phyloP scores from a whole-genome alignment of 2,113 vertebrate genomes.

The Upupa epops region DNA sequence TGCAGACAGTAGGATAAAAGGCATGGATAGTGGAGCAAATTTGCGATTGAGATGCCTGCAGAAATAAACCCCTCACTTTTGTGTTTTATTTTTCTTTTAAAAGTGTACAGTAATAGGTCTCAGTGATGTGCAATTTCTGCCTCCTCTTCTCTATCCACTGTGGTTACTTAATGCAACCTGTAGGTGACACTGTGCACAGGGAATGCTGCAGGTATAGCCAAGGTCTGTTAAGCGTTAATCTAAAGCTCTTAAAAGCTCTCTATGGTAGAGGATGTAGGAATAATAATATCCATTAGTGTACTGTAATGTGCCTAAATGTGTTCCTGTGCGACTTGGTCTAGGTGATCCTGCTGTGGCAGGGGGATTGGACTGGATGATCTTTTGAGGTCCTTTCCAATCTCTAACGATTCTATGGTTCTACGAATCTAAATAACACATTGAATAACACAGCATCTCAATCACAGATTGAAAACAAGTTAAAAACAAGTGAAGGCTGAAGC shows the following conservation, averaged over 20 bases:
- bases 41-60: neutral
- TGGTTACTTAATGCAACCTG: neutral
- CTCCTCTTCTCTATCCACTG: neutral
- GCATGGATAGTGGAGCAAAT: neutral
- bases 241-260: neutral
- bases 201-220: neutral
- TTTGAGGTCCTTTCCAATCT: too few relatives aligned
- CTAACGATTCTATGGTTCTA: too few relatives aligned
- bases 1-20: neutral
- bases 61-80: neutral
- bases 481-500: neutral
- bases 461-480: too few relatives aligned
- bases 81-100: neutral
- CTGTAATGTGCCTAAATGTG: neutral
- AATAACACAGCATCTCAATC: neutral
- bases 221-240: neutral
- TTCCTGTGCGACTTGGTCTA: too few relatives aligned
- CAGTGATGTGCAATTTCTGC: neutral
- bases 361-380: too few relatives aligned
- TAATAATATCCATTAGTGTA: rapidly evolving
- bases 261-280: neutral
- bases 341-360: too few relatives aligned
- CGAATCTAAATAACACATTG: rapidly evolving
- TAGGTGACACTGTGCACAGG: neutral
- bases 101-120: neutral